These are phyloP conservation scores for Andrena camellia DNA, from an alignment of 2,888 invertebrate genomes.

Conservation along the genomic window DNA sequence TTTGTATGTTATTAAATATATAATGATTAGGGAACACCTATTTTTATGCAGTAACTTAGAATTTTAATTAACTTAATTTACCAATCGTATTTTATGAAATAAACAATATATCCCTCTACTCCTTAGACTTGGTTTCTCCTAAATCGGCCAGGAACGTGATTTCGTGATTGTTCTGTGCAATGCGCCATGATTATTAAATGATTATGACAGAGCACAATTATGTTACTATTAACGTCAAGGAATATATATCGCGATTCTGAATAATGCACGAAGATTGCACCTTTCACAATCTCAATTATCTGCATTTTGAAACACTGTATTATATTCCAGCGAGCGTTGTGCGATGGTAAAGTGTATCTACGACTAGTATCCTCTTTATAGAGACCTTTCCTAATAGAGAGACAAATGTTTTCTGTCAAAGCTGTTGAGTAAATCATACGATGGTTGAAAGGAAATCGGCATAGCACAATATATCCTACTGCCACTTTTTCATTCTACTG, in stretches of 20 bases:
- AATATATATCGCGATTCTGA: not conserved
- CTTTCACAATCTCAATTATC: not conserved
- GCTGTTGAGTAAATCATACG: not conserved
- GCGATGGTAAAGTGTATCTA: not conserved
- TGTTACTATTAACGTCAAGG: slow-evolving; percentile 18
- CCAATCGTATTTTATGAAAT: not conserved
- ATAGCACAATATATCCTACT: not conserved
- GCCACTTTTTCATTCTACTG: no score
- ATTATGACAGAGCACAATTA: slow-evolving; percentile 9
- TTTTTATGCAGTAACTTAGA: no score
- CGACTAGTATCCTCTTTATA: not conserved
- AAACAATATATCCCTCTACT: not conserved
- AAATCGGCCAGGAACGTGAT: not conserved
- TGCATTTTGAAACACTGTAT: not conserved
- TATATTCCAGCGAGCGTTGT: not conserved
- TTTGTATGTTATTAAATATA: no score
- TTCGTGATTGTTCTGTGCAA: not conserved
- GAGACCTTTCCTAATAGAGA: not conserved
- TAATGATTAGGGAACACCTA: no score
- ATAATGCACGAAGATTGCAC: not conserved
- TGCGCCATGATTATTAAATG: not conserved
- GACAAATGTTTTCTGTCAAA: not conserved
- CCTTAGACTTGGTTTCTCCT: not conserved
- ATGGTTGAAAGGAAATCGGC: not conserved
- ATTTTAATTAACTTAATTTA: no score